Conservation (phyloP, 2,888 invertebrate genomes). For the Chalcis sispes region DNA sequence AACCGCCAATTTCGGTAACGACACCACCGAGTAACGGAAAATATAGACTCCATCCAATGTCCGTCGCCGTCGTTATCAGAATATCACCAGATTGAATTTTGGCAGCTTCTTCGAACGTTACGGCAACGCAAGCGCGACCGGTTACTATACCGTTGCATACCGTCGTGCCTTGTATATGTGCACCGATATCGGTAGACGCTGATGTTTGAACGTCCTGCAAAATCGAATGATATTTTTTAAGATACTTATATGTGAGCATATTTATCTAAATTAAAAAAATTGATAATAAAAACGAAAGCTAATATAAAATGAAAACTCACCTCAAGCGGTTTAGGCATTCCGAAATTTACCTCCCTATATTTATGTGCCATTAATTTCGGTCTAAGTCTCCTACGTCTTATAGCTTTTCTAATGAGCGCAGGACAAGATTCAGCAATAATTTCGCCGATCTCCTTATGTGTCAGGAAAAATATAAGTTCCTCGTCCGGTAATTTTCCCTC, state of each 20-base stretch:
- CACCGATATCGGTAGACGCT: background rate
- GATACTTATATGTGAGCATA: no score
- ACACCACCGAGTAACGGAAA: constrained; percentile 88
- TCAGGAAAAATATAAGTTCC: constrained; percentile 83
- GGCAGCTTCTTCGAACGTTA: constrained; percentile 81
- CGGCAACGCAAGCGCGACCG: constrained; percentile 85
- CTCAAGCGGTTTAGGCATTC: constrained; percentile 73
- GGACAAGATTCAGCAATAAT: constrained; percentile 75
- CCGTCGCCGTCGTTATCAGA: constrained; percentile 86
- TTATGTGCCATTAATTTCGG: constrained; percentile 79
- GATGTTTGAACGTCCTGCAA: background rate
- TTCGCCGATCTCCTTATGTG: constrained; percentile 81
- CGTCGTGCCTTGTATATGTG: constrained; percentile 80
- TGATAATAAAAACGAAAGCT: no score
- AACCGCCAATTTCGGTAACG: constrained; percentile 89
- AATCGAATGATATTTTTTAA: background rate
- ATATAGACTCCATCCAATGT: constrained; percentile 91
- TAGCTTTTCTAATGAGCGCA: constrained; percentile 77
- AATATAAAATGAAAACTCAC: constrained; percentile 49
- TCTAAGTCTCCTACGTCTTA: constrained; percentile 81
- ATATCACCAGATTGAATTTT: constrained; percentile 80
- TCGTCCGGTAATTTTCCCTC: constrained; percentile 82
- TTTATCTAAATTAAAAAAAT: background rate
- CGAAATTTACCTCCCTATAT: constrained; percentile 81
- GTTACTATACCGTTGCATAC: constrained; percentile 84